These are phyloP conservation scores for Sceloporus tristichus DNA, from an alignment of 2,113 vertebrate genomes.

Conservation along the genomic window DNA sequence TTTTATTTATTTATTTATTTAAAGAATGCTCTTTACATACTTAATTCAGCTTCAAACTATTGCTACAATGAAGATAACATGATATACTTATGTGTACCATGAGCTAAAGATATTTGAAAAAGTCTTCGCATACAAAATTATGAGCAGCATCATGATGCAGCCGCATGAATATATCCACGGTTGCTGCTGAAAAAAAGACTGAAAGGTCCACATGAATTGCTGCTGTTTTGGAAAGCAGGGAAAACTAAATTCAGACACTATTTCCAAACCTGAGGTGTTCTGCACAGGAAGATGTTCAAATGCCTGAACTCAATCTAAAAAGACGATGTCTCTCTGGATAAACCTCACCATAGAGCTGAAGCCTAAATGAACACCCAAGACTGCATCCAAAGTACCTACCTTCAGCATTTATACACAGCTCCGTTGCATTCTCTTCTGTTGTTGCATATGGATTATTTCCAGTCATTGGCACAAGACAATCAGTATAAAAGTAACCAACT, in stretches of 20 bases:
- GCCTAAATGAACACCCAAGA: neutral
- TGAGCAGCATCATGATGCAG: too few species aligned
- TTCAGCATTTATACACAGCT: slow-evolving; percentile 92
- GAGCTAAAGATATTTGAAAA: neutral
- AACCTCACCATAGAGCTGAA: neutral
- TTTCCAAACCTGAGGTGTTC: neutral
- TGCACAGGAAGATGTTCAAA: neutral
- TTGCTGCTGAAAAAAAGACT: neutral
- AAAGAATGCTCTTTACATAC: too few species aligned
- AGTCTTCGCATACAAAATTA: neutral
- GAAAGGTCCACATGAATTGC: neutral
- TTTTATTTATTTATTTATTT: too few species aligned
- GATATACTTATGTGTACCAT: neutral
- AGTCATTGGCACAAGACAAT: slow-evolving; percentile 93
- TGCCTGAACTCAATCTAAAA: neutral
- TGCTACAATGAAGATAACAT: neutral
- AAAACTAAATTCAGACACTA: neutral
- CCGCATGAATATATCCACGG: too few species aligned
- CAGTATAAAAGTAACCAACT: slow-evolving; percentile 91
- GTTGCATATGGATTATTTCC: slow-evolving; percentile 93
- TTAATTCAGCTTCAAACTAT: neutral
- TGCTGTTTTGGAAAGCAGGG: neutral
- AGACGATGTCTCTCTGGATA: neutral
- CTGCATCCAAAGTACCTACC: slow-evolving; percentile 74
- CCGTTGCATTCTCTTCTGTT: slow-evolving; percentile 79